Percentiles rank a stretch among this genome's conserved stretches.
These are phyloP conservation scores for Nematopogon swammerdamellus DNA, from an alignment of 2,888 invertebrate genomes.

Conservation along the genomic window DNA sequence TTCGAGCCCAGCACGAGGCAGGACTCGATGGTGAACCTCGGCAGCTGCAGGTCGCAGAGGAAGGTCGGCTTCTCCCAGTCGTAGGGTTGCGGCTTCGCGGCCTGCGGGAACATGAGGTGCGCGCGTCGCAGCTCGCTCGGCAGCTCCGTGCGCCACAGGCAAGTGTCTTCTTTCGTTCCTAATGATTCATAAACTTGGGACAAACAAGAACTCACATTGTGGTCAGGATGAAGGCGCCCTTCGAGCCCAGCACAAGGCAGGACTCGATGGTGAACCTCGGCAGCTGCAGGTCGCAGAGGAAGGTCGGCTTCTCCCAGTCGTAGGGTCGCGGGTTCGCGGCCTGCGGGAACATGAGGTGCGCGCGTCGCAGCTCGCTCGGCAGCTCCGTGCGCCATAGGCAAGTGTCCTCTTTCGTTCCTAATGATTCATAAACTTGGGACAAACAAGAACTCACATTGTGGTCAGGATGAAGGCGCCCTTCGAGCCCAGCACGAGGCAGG, in stretches of 20 bases:
- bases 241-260: conserved; percentile 54
- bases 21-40: conserved; percentile 38
- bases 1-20: conserved; percentile 55
- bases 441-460: conserved; percentile 40
- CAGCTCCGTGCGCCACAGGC: conserved; percentile 39
- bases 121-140: conserved; percentile 35
- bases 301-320: conserved; percentile 39
- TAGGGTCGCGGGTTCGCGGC: conserved; percentile 19
- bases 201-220: no score
- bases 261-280: conserved; percentile 41
- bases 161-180: conserved; percentile 34
- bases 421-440: no score
- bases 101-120: conserved; percentile 32
- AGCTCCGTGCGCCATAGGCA: conserved; percentile 41
- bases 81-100: conserved; percentile 17
- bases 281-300: conserved; percentile 40
- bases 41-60: conserved; percentile 40
- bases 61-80: conserved; percentile 42
- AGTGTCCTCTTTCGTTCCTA: conserved; percentile 34
- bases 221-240: conserved; percentile 52
- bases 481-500: conserved; percentile 54
- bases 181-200: no score
- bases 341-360: conserved; percentile 31
- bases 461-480: conserved; percentile 53
- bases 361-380: conserved; percentile 33